Evolutionary conservation across 2,113 vertebrate species (phyloP).

Genomic region (Corythornis vintsioides): DNA sequence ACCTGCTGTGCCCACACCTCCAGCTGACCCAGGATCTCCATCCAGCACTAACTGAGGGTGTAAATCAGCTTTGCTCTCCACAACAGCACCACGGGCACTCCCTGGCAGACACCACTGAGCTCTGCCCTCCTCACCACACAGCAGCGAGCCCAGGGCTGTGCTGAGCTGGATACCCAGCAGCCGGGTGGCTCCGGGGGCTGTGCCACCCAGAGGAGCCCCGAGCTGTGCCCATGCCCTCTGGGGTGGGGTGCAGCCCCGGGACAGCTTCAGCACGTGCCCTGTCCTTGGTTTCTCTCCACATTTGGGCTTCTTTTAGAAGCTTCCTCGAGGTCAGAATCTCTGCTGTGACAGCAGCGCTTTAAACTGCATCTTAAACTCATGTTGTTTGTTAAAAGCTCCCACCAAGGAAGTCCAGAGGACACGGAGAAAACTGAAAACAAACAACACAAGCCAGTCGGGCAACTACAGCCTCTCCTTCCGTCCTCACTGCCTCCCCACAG

Average conservation of each 20-base stretch:
- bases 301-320: not conserved
- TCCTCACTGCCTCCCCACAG: not conserved
- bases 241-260: not conserved
- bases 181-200: not conserved
- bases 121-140: rapidly evolving
- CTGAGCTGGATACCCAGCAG: not conserved
- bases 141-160: rapidly evolving
- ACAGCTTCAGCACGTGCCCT: not conserved
- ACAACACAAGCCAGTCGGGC: not conserved
- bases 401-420: not conserved
- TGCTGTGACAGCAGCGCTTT: not conserved
- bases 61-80: not conserved
- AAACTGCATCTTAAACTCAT: not conserved
- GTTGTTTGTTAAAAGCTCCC: not conserved
- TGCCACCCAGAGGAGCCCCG: rapidly evolving
- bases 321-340: not conserved
- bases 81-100: not conserved
- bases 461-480: not conserved
- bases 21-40: not conserved
- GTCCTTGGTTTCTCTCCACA: not conserved
- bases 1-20: not conserved
- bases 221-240: not conserved
- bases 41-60: not conserved
- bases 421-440: not conserved
- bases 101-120: not conserved